phyloP scores from a whole-genome alignment of 1,140 invertebrate genomes.

The Streblospio benedicti region DNA sequence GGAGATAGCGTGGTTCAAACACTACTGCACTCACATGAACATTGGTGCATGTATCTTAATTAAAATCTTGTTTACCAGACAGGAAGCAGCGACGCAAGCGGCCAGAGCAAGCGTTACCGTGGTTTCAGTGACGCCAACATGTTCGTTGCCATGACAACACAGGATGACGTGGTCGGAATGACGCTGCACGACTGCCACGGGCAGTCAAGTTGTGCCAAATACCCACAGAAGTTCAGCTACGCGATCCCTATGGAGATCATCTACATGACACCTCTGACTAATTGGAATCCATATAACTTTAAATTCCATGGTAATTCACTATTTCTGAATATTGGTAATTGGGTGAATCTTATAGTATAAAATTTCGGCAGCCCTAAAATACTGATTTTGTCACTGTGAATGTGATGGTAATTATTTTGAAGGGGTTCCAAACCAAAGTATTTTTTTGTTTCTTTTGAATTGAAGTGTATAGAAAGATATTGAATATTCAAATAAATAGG shows the following conservation, averaged over 20 bases:
- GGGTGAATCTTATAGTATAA: too few species aligned
- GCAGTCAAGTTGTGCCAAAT: not conserved
- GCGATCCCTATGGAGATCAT: constrained; percentile 35
- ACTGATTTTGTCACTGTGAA: too few species aligned
- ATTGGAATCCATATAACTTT: constrained; percentile 34
- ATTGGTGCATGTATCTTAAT: not conserved
- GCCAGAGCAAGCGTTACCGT: not conserved
- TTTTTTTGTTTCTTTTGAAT: too few species aligned
- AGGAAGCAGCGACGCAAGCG: not conserved
- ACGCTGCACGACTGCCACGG: not conserved
- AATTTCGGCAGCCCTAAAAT: too few species aligned
- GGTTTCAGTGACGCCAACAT: constrained; percentile 6
- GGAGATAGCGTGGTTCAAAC: too few species aligned
- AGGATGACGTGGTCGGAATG: not conserved
- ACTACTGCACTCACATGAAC: too few species aligned
- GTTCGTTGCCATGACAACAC: constrained; percentile 4
- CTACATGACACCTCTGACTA: constrained; percentile 30
- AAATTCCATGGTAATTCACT: not conserved
- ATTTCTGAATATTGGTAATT: too few species aligned
- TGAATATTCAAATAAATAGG: too few species aligned
- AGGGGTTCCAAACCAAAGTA: too few species aligned
- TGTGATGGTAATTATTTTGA: too few species aligned
- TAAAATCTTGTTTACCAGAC: not conserved
- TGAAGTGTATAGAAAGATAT: too few species aligned
- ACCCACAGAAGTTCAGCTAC: constrained; percentile 20